phyloP scores from a whole-genome alignment of 2,113 vertebrate genomes.

The Cygnus buccinator region DNA sequence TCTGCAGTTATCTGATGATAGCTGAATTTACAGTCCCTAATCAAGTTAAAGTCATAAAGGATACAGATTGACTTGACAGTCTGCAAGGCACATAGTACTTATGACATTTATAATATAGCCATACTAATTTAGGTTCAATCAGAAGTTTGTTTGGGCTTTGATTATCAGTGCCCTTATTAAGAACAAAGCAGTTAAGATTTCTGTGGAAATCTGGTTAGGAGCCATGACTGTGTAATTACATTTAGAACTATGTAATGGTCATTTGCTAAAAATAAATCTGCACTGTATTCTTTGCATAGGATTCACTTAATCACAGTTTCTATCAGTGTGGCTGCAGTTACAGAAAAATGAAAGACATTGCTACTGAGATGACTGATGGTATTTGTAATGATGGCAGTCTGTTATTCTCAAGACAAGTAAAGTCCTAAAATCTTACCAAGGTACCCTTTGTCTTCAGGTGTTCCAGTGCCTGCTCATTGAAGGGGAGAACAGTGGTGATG shows the following conservation, averaged over 20 bases:
- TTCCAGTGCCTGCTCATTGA: conserved; percentile 95
- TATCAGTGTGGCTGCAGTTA: not conserved
- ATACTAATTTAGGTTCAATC: not conserved
- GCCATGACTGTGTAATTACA: not conserved
- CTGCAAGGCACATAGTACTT: not conserved
- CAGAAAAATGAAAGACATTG: not conserved
- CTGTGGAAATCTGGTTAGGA: not conserved
- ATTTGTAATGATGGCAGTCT: not conserved
- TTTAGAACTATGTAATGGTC: not conserved
- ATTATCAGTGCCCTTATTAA: not conserved
- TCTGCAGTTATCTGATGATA: not conserved
- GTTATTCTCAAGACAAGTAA: not conserved
- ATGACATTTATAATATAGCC: not conserved
- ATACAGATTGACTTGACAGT: not conserved
- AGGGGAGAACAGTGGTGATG: conserved; percentile 89
- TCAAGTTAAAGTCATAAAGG: not conserved
- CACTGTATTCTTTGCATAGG: not conserved
- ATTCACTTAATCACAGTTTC: not conserved
- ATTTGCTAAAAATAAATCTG: not conserved
- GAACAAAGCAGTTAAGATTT: not conserved
- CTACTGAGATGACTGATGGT: not conserved
- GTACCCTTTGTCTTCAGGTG: conserved; percentile 74
- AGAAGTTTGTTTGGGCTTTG: not conserved
- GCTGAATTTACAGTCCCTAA: not conserved
- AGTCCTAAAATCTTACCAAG: not conserved